Percentiles rank a stretch among this genome's conserved stretches.
Conservation (phyloP, 2,888 invertebrate species). For the Rhagium mordax region DNA sequence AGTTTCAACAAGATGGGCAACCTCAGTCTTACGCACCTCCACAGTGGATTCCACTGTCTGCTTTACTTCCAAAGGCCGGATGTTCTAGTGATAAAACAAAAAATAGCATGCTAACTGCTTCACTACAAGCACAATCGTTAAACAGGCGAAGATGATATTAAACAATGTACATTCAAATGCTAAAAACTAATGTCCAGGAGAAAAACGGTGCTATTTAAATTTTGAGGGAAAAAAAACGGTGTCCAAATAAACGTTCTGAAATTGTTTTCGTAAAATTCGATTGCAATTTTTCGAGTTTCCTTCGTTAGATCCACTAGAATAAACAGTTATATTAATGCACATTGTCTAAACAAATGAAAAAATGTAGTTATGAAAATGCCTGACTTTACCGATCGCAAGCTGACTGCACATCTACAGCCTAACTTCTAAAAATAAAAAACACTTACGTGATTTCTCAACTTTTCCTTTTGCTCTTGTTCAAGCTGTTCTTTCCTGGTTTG, state of each 20-base stretch:
- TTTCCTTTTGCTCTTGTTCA: constrained; percentile 85
- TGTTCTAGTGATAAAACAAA: constrained; percentile 67
- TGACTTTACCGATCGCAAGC: not conserved
- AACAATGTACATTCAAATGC: not conserved
- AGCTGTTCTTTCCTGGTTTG: constrained; percentile 82
- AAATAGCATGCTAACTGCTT: constrained; percentile 36
- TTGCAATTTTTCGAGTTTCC: no score
- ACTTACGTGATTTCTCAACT: constrained; percentile 84
- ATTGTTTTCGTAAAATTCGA: no score
- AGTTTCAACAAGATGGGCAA: constrained; percentile 72
- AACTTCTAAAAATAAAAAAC: constrained; percentile 28
- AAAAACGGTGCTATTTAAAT: no score
- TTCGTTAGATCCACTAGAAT: not conserved
- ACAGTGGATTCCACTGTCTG: constrained; percentile 58
- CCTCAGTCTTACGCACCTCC: constrained; percentile 61
- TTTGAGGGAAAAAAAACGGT: no score
- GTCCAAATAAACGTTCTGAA: no score
- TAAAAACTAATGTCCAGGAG: no score
- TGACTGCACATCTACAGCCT: constrained; percentile 1
- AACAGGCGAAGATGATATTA: not conserved
- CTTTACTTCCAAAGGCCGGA: constrained; percentile 78
- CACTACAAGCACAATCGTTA: constrained; percentile 16
- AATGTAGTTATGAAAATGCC: not conserved
- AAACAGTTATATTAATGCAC: not conserved
- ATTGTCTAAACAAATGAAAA: not conserved